Conservation (phyloP, 2,797 vertebrate genomes). For the Stomatorhinus walkeri region DNA sequence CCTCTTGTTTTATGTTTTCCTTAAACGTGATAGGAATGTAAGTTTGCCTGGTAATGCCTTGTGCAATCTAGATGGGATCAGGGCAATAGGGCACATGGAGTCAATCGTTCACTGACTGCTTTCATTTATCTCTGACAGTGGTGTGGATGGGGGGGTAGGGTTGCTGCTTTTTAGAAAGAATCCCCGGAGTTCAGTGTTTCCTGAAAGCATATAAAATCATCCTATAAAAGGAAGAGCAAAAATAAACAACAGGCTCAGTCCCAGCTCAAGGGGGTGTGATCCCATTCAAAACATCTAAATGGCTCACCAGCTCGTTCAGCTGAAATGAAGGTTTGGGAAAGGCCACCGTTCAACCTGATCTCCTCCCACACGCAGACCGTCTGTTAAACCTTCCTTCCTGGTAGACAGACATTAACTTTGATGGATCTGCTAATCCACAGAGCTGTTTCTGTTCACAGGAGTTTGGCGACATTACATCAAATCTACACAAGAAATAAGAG, state of each 20-base stretch:
- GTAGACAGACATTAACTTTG: background rate
- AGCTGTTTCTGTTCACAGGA: background rate
- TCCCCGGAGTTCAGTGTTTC: background rate
- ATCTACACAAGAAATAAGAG: background rate
- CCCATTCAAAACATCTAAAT: background rate
- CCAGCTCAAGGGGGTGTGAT: background rate
- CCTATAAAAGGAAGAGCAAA: background rate
- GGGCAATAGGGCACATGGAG: conserved; percentile 38
- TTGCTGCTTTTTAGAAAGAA: background rate
- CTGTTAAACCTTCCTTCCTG: background rate
- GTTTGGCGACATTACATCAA: background rate
- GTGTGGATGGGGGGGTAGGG: background rate
- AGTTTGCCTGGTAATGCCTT: conserved; percentile 27
- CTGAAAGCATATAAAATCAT: background rate
- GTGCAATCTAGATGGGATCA: conserved; percentile 30
- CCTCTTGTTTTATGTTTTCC: background rate
- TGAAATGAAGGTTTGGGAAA: background rate
- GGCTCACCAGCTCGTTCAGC: background rate
- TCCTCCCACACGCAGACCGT: background rate
- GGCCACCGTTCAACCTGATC: background rate
- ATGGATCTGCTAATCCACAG: background rate
- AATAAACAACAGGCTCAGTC: background rate
- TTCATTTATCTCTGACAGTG: conserved; percentile 21
- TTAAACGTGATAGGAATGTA: conserved; percentile 27
- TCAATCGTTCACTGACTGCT: conserved; percentile 41